Conservation (phyloP, 1,140 invertebrate species). For the Apis florea region DNA sequence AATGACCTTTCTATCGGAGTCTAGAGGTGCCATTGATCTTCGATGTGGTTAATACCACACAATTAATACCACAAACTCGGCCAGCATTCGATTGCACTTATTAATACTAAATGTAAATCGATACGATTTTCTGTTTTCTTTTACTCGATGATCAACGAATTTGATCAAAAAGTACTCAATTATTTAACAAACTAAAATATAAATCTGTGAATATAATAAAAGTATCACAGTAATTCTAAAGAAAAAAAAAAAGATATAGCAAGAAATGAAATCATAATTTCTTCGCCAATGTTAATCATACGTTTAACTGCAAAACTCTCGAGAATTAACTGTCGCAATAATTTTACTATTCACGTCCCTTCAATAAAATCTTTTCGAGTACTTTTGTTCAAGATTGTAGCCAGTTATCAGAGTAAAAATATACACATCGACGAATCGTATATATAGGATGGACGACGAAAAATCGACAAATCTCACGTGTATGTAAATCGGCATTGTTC, state of each 20-base stretch:
- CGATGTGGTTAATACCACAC: conserved; percentile 11
- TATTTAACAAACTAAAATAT: neutral
- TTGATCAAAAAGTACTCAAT: neutral
- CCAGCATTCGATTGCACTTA: conserved; percentile 1
- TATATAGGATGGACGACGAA: neutral
- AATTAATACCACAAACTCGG: conserved; percentile 12
- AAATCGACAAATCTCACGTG: conserved; percentile 18
- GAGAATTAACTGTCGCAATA: too few species aligned
- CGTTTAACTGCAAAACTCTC: too few species aligned
- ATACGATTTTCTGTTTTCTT: neutral
- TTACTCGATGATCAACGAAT: conserved; percentile 10
- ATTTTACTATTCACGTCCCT: too few species aligned
- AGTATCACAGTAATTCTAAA: too few species aligned
- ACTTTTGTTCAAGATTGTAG: too few species aligned
- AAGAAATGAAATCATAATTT: too few species aligned
- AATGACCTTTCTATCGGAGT: conserved; percentile 4
- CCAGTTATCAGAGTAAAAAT: neutral
- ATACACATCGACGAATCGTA: neutral
- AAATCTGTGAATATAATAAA: too few species aligned
- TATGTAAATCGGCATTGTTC: conserved; percentile 50
- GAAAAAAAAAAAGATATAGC: too few species aligned
- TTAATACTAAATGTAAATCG: neutral
- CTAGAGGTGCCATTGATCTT: conserved; percentile 15
- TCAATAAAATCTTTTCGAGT: too few species aligned
- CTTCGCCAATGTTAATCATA: too few species aligned